phyloP scores from a whole-genome alignment of 1,140 invertebrate genomes.

The Drosophila orosa region DNA sequence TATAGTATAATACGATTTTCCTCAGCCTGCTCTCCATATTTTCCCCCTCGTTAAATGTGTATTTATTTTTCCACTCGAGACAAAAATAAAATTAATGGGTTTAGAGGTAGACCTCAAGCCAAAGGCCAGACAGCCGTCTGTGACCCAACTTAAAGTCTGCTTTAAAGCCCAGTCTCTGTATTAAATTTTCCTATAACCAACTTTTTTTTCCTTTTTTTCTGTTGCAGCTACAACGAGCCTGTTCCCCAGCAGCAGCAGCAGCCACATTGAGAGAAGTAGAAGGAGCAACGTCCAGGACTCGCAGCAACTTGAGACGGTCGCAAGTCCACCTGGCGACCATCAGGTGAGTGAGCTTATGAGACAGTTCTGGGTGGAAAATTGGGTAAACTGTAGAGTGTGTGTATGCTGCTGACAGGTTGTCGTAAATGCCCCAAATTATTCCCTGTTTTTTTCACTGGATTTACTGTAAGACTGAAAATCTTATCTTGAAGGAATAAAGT shows the following conservation, averaged over 20 bases:
- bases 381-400: not conserved
- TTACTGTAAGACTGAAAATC: not conserved
- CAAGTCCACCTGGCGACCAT: constrained; percentile 16
- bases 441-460: not conserved
- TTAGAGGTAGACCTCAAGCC: constrained; percentile 51
- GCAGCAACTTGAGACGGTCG: constrained; percentile 13
- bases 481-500: not conserved
- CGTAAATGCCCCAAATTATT: constrained; percentile 4
- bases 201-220: constrained; percentile 13
- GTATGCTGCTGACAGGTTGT: constrained; percentile 14
- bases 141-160: not conserved
- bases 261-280: constrained; percentile 3
- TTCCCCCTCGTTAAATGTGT: constrained; percentile 28
- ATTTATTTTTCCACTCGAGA: constrained; percentile 46
- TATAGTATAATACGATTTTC: too few relatives aligned
- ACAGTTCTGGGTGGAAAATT: not conserved
- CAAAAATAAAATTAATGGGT: constrained; percentile 63
- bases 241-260: not conserved
- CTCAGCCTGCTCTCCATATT: constrained; percentile 4
- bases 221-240: constrained; percentile 26
- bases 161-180: constrained; percentile 7
- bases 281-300: constrained; percentile 2
- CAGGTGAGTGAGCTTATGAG: constrained; percentile 35
- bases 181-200: not conserved
- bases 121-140: constrained; percentile 36